Conservation (phyloP, 1,140 invertebrate genomes). For the Hyles vespertilio region DNA sequence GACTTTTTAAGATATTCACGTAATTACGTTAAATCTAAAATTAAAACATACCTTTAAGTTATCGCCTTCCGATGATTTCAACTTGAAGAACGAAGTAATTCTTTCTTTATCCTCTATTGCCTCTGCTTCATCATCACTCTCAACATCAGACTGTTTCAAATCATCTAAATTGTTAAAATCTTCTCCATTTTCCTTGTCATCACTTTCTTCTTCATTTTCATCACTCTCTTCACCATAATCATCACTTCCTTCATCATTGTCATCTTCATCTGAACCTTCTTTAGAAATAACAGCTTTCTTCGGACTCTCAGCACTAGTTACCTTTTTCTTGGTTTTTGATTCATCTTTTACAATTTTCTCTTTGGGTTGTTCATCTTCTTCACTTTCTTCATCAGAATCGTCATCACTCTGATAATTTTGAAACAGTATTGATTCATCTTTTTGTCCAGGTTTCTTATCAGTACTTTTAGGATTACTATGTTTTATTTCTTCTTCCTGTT, state of each 20-base stretch:
- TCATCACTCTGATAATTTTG: conserved; percentile 18
- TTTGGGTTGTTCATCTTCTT: conserved; percentile 39
- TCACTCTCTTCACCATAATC: conserved; percentile 65
- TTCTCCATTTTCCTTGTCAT: conserved; percentile 29
- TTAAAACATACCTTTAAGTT: conserved; percentile 40
- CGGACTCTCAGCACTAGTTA: too few species aligned
- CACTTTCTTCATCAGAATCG: conserved; percentile 30
- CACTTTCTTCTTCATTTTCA: conserved; percentile 12
- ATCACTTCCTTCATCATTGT: conserved; percentile 29
- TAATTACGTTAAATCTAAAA: neutral
- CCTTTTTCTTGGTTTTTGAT: neutral
- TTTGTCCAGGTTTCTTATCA: conserved; percentile 5
- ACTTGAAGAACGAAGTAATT: conserved; percentile 43
- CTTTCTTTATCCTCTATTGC: conserved; percentile 25
- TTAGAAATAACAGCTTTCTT: too few species aligned
- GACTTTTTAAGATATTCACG: too few species aligned
- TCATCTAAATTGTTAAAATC: conserved; percentile 41
- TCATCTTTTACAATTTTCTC: conserved; percentile 18
- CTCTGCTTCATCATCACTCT: conserved; percentile 34
- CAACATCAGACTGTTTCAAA: conserved; percentile 36
- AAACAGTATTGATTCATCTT: conserved; percentile 13
- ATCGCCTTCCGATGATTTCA: conserved; percentile 44
- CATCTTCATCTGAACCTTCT: conserved; percentile 3
- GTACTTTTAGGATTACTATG: conserved; percentile 19
- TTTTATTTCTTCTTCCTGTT: conserved; percentile 31